Percentiles rank a stretch among this genome's conserved stretches.
Evolutionary conservation across 2,888 invertebrate species (phyloP).

Genomic region (Noctua fimbriata): DNA sequence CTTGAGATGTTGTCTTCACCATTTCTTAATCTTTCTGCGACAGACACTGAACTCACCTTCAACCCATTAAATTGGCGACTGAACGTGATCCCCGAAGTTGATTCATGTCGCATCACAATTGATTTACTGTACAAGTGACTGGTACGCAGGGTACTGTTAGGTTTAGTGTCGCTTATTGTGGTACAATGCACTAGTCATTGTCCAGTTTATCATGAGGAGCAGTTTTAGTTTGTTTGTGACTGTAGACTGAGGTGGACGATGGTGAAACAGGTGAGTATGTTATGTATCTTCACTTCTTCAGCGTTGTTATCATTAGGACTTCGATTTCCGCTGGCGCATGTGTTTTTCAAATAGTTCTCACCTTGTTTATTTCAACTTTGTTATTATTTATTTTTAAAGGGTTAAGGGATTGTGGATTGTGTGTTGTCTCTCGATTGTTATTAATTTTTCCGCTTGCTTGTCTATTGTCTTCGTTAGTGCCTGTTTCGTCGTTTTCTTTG

Average conservation of each 20-base stretch:
- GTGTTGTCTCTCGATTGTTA: background rate
- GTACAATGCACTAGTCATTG: constrained; percentile 56
- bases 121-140: constrained; percentile 46
- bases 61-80: constrained; percentile 16
- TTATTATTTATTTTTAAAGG: background rate
- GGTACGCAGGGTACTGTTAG: constrained; percentile 33
- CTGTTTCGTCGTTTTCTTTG: background rate
- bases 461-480: background rate
- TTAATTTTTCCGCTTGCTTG: background rate
- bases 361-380: background rate
- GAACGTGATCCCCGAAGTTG: constrained; percentile 5
- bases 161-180: constrained; percentile 35
- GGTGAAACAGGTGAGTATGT: constrained; percentile 48
- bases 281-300: background rate
- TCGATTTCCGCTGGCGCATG: background rate
- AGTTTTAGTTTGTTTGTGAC: constrained; percentile 45
- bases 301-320: background rate
- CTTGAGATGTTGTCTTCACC: no score
- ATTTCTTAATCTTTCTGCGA: background rate
- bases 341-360: background rate
- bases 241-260: constrained; percentile 27
- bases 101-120: constrained; percentile 44
- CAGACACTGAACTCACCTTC: background rate
- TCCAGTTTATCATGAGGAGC: constrained; percentile 41
- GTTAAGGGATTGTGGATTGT: background rate